Evolutionary conservation across 2,888 invertebrate genomes (phyloP), one percentile per base, ranked within the genome.

Genomic region (Ochropleura leucogaster): DNA sequence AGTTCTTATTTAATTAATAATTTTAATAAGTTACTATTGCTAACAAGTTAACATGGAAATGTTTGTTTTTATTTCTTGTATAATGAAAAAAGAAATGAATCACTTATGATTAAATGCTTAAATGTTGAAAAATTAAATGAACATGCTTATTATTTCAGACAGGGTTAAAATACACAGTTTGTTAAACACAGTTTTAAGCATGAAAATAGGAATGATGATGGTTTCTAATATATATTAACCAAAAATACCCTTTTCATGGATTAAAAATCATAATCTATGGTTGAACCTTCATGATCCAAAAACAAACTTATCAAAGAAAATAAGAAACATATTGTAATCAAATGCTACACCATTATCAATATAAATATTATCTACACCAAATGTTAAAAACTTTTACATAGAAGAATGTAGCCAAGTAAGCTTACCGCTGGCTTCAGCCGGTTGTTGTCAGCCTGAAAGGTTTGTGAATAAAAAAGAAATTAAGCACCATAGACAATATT

Each of bases 361-460:
- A 78, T 42, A 42, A 40, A 49, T 49, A 49, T 47, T 55, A 49
- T 57, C 53, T 72, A 72, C 67, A 80, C 30, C 16, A 72, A 82
- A 46, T 63, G 68, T 86, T 68, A 80, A 66, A 70, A 59, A 82
- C 65, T 66, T 80, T 64, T 75, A 80, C 30, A 75, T 65, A 74
- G 47, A 74, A 82, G 73, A 63, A 78, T 79, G 55, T 70, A 83
- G 79, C 78, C 65, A 82, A 80, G 64, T 63, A 83, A 83, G 89
- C 96, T 96, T 94, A 96, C 96, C 96, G 93, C 93, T 82, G 95
- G 95, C 88, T 86, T 93, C 90, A 96, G 93, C 88, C 93, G 89
- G 90, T 88, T 91, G 91, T 94, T 89, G 90, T 92, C 90, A 69
- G 92, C 92, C 96, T 96, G 96, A 60, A 96, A 96, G 91, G 90